phyloP scores from a whole-genome alignment of 1,140 invertebrate genomes.

The Drosophila sp. region DNA sequence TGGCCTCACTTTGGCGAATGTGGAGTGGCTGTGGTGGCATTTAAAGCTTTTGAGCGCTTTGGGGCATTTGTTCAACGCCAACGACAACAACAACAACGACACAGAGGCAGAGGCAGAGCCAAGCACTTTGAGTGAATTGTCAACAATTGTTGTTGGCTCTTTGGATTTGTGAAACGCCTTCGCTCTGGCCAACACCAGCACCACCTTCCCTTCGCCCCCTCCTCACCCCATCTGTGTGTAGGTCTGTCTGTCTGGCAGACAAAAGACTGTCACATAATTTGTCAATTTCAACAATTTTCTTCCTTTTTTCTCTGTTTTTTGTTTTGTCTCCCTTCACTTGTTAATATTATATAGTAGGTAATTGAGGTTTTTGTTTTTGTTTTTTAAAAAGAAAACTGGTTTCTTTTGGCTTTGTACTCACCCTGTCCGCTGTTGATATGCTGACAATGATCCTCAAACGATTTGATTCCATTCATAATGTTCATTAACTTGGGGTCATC shows the following conservation, averaged over 20 bases:
- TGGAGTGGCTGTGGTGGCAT: slow-evolving; percentile 61
- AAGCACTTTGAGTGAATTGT: slow-evolving; percentile 75
- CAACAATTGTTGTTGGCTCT: slow-evolving; percentile 78
- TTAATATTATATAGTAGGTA: slow-evolving; percentile 49
- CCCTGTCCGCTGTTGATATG: slow-evolving; percentile 61
- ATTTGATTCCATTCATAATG: slow-evolving; percentile 63
- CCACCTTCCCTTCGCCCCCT: not conserved
- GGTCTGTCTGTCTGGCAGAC: slow-evolving; percentile 32
- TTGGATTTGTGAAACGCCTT: slow-evolving; percentile 62
- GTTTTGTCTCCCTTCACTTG: slow-evolving; percentile 13
- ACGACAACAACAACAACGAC: slow-evolving; percentile 50
- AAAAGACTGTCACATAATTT: slow-evolving; percentile 80
- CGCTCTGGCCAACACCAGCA: slow-evolving; percentile 1
- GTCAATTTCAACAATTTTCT: slow-evolving; percentile 74
- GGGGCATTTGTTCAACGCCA: slow-evolving; percentile 75
- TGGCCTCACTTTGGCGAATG: slow-evolving; percentile 37
- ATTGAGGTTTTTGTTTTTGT: slow-evolving; percentile 26
- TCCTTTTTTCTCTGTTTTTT: slow-evolving; percentile 5
- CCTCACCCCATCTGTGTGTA: not conserved
- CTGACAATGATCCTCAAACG: slow-evolving; percentile 72
- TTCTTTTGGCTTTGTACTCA: slow-evolving; percentile 40
- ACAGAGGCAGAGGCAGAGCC: slow-evolving; percentile 13
- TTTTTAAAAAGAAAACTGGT: not conserved
- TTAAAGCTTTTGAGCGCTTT: slow-evolving; percentile 79
- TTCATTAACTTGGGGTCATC: slow-evolving; percentile 70